Evolutionary conservation across 1,140 invertebrate species (phyloP), one percentile per base, ranked within the genome.

Genomic region (Drosophila elegans): DNA sequence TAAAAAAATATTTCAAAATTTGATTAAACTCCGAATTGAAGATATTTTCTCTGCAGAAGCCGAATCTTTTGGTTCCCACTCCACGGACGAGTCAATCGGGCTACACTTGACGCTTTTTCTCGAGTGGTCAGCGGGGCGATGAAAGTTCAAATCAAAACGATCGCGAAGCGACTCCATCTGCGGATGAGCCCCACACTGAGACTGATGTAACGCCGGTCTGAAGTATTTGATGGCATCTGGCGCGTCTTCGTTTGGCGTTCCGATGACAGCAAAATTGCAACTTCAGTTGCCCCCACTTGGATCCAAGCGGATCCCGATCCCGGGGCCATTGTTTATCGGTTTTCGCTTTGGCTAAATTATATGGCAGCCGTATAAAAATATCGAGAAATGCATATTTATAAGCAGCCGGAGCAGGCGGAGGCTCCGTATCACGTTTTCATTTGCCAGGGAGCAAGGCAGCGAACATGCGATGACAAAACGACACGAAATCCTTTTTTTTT

Each of bases 221-320:
- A 82, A 88, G 75, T 76, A 79, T 88, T 83, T 88, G 83, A 88
- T 86, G 82, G 82, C 82, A 81, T 71, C 82, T 83, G 57, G 74
- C 69, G 74, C 69, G 62, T 78, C 62, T 74, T 49, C 11, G 63
- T 49, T 63, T 68, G 72, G 64, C 55, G 60, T 80, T 77, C 66
- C 54, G 83, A 79, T 86, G 83, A 86, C 83, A 86, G 85, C 83
- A 86, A 86, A 86, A 86, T 86, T 86, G 83, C 83, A 86, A 88
- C 83, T 86, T 86, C 83, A 86, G 80, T 83, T 77, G 67, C 48
- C 76, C 44, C 38, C 61, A 57, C 52, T 75, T 46, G 73, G 45
- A 27, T 32, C 16, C 16, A 21, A 0, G 48, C 51, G 60, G 54
- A 55, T 78, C 53, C 74, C 44, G 66, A 60, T 78, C 53, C 74